Base-by-base conservation (phyloP, 2,113 vertebrate genomes). In the Heliornis fulica region DNA sequence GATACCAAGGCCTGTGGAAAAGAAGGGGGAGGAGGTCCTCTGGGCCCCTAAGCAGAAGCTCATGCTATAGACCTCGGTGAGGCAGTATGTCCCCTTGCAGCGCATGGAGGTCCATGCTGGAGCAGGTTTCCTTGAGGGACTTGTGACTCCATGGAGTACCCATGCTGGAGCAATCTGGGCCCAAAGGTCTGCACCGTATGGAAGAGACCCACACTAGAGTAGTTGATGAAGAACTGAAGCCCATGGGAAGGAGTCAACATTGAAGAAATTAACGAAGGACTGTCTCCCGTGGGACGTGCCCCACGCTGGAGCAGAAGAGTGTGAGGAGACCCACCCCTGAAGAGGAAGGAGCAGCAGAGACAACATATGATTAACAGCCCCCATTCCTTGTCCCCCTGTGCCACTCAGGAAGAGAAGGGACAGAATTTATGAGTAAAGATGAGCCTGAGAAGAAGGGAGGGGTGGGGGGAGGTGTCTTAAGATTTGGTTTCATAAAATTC, bases 341-440 rank as follows among this genome's bases (percentile, higher is more conserved):
- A 20, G 23, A 28, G n/a, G 36, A 80, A 59, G 21, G 7, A 53
- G 9, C 3, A 1, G 19, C n/a, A 72, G 48, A 57, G 7, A 7
- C 1, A 11, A 13, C 0, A 1, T 8, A 0, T 20, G 20, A 17
- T 32, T 9, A 61, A 25, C 4, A 59, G 15, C 4, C 9, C 28
- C 17, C 14, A 15, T 50, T 66, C 56, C 7, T 23, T 11, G 0
- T 50, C 15, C 3, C 11, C 5, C 19, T 64, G 43, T 0, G 1
- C 31, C 2, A 1, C 45, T 79, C 1, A 2, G 2, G 17, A 16
- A 7, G 4, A 15, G 6, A 3, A 57, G 7, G 7, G 10, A 50
- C 34, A 46, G 40, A 43, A 72, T 20, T 26, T 1, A 1, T 10
- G 5, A 38, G 15, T 38, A 5, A 54, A 46, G 13, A 9, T 70